These are phyloP conservation scores for Anneissia japonica DNA, from an alignment of 35 echinoderm and acorn worm species.

Conservation along the genomic window DNA sequence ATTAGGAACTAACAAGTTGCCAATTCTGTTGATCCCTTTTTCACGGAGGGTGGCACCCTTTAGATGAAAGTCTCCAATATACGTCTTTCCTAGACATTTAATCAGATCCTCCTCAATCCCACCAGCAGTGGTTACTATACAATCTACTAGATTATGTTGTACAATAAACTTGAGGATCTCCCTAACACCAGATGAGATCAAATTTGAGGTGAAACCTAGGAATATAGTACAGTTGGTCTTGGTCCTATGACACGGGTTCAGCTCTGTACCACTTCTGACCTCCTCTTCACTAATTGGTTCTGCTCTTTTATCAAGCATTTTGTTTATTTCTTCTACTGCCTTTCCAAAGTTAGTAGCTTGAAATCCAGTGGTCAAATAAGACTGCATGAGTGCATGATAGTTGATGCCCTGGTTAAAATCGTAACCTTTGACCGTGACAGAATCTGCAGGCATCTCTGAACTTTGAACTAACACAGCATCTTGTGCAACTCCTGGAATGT, in stretches of 20 bases:
- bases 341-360: slow-evolving; percentile 90
- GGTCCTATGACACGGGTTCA: slow-evolving; percentile 57
- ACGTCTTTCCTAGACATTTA: slow-evolving; percentile 75
- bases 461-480: slow-evolving; percentile 64
- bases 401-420: slow-evolving; percentile 95
- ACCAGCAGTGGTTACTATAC: slow-evolving; percentile 82
- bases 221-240: slow-evolving; percentile 97
- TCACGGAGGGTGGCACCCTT: slow-evolving; percentile 52
- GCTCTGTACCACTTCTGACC: slow-evolving; percentile 28
- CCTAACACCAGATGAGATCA: slow-evolving; percentile 82
- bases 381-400: slow-evolving; percentile 77
- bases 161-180: slow-evolving; percentile 72
- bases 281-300: slow-evolving; percentile 66
- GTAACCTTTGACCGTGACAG: slow-evolving; percentile 90
- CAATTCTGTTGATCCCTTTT: slow-evolving; percentile 89
- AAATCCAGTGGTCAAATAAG: slow-evolving; percentile 79
- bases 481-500: slow-evolving; percentile 24
- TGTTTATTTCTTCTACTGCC: slow-evolving; percentile 88
- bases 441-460: slow-evolving; percentile 54
- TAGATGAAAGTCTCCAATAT: slow-evolving; percentile 72
- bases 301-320: slow-evolving; percentile 86
- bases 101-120: slow-evolving; percentile 93
- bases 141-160: slow-evolving; percentile 92
- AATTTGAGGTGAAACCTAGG: slow-evolving; percentile 85
- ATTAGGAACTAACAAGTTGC: slow-evolving; percentile 81